These are phyloP conservation scores for Saiga tatarica DNA, from an alignment of 2,113 vertebrate genomes.

Conservation along the genomic window DNA sequence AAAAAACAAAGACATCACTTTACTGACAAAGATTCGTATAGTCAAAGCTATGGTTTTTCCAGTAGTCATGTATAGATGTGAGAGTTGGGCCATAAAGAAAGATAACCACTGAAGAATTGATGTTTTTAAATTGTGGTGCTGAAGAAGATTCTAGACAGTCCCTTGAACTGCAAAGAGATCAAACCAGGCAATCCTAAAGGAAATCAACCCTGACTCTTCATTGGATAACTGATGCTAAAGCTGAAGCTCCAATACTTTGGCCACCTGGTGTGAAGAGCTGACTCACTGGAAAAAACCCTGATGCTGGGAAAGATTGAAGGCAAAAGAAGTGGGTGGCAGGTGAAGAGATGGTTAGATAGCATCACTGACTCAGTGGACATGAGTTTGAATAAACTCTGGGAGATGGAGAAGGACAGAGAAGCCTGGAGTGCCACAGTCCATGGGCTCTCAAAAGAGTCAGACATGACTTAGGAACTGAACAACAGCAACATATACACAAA, in stretches of 20 bases:
- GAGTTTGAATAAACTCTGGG: background rate
- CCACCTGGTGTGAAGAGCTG: background rate
- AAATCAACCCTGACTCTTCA: background rate
- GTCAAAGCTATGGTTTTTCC: background rate
- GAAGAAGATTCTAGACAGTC: background rate
- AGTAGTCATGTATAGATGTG: background rate
- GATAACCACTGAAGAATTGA: background rate
- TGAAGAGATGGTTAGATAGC: background rate
- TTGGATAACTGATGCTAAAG: background rate
- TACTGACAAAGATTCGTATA: background rate
- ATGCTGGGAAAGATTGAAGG: background rate
- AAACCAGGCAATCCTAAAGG: background rate
- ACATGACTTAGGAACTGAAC: background rate
- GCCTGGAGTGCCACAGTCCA: background rate
- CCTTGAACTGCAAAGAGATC: background rate
- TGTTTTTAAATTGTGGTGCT: background rate
- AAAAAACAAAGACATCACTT: background rate
- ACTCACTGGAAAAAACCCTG: background rate
- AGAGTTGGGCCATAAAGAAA: background rate
- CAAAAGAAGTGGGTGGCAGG: background rate
- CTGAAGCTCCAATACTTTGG: background rate
- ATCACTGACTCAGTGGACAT: background rate
- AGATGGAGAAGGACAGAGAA: background rate
- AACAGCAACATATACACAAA: background rate
- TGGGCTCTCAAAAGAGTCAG: background rate